Base-by-base conservation (phyloP, 2,113 vertebrate genomes). In the Colinus virginianus region DNA sequence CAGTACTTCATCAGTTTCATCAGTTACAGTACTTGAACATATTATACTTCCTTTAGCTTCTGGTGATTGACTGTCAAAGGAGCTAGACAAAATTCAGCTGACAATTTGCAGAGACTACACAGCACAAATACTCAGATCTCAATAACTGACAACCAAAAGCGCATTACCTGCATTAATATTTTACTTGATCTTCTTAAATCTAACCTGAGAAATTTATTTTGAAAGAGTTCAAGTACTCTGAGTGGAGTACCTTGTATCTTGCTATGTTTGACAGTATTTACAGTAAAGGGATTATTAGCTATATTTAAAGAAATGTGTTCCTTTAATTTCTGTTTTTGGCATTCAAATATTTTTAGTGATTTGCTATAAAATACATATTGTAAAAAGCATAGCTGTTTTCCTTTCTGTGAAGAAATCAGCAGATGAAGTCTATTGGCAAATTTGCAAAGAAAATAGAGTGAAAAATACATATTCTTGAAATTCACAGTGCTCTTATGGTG, bases 71-170 rank as follows among this genome's bases (percentile, higher is more conserved):
- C 58, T 84, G n/a, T n/a, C 45, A 75, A 25, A 68, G 46, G 8
- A 48, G 55, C 63, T 71, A 66, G 69, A 51, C 22, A 88, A 64
- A 16, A 25, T 49, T 74, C 49, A 48, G 88, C 43, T 61, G 12
- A 38, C 51, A 80, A 76, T 70, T 83, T 90, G 42, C 28, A 88
- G 38, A 42, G 43, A 61, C 61, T 88, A 79, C 23, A 23, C 18
- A 38, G 3, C 30, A n/a, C 38, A 77, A 16, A 88, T 38, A 90
- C 8, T 80, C 14, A 85, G 36, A 75, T 56, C 18, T 76, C 40
- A 92, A 88, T 90, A 87, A 95, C 68, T 69, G 71, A 89, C 36
- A 89, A 81, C n/a, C 90, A 92, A 94, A 82, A 40, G 14, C 84
- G 38, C 75, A 77, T 82, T 74, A 78, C 36, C 64, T 72, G 26